phyloP scores from a whole-genome alignment of 2,888 invertebrate genomes.

The Acanthacorydalis orientalis region DNA sequence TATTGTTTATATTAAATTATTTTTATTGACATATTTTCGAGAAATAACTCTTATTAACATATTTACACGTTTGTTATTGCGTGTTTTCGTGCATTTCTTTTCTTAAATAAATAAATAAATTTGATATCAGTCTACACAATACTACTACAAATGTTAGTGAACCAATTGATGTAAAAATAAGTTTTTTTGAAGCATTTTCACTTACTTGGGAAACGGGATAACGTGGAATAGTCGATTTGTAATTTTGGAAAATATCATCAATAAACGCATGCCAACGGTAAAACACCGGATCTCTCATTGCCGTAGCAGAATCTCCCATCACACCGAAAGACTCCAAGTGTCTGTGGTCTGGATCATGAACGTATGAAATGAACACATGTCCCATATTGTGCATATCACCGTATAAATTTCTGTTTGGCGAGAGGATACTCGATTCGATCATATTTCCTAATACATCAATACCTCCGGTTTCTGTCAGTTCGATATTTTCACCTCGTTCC shows the following conservation, averaged over 20 bases:
- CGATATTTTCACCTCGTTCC: constrained; percentile 37
- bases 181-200: no score
- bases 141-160: no score
- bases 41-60: no score
- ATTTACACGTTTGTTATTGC: no score
- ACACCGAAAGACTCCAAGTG: constrained; percentile 62
- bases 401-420: constrained; percentile 51
- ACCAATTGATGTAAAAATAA: no score
- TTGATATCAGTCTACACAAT: no score
- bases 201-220: constrained; percentile 35
- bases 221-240: constrained; percentile 50
- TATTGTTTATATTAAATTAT: no score
- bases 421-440: constrained; percentile 53
- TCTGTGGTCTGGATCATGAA: constrained; percentile 66
- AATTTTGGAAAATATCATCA: constrained; percentile 59
- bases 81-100: no score
- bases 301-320: constrained; percentile 70
- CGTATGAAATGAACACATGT: constrained; percentile 57
- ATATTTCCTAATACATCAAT: constrained; percentile 68
- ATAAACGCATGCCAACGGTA: constrained; percentile 73
- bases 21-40: no score
- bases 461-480: constrained; percentile 37
- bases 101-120: no score
- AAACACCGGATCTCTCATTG: constrained; percentile 76
- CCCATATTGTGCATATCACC: constrained; percentile 74